A percentile compares a stretch with the other conserved stretches of the same genome.
Evolutionary conservation across 2,113 vertebrate species (phyloP).

Genomic region (Gobio gobio): DNA sequence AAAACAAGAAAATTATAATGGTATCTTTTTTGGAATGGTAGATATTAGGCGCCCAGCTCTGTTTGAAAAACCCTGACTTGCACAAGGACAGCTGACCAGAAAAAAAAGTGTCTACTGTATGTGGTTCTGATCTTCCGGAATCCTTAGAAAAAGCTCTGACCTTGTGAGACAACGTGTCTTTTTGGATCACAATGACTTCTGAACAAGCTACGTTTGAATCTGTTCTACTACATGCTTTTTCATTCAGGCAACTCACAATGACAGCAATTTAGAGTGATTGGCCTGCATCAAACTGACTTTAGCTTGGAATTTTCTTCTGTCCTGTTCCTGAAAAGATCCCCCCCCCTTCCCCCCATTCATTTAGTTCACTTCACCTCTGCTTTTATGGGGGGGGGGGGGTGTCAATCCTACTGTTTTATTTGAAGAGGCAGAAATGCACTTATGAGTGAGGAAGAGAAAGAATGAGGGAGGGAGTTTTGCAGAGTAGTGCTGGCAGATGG

Average conservation of each 20-base stretch:
- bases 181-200: background rate
- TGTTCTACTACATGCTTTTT: background rate
- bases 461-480: background rate
- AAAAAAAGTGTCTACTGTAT: background rate
- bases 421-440: background rate
- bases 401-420: conserved; percentile 15
- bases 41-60: background rate
- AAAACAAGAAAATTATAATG: background rate
- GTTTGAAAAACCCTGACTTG: background rate
- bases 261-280: conserved; percentile 18
- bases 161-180: background rate
- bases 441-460: background rate
- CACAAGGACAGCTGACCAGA: background rate
- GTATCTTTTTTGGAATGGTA: background rate
- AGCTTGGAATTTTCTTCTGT: conserved; percentile 3
- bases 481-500: conserved; percentile 34
- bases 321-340: background rate
- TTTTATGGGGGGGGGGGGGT: background rate
- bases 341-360: background rate
- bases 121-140: background rate
- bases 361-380: background rate
- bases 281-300: conserved; percentile 19
- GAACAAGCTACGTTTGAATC: background rate
- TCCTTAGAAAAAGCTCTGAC: background rate
- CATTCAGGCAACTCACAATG: conserved; percentile 5